Percentiles rank a stretch among this genome's conserved stretches.
These are phyloP conservation scores for Cephalopholis sonnerati DNA, from an alignment of 2,113 vertebrate species.

Conservation along the genomic window DNA sequence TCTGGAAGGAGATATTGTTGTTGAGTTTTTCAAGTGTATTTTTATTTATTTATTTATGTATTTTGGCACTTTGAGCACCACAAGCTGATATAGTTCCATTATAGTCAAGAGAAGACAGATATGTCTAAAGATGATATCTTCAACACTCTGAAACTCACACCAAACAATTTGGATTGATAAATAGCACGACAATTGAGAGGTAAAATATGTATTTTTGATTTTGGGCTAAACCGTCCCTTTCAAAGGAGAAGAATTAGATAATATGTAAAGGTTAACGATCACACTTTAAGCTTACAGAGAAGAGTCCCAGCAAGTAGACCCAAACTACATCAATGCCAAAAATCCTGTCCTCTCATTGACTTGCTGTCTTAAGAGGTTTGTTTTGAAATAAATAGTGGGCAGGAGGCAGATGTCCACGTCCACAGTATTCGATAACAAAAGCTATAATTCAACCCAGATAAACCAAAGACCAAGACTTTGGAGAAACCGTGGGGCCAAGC, in stretches of 20 bases:
- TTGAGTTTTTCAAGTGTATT: too few relatives aligned
- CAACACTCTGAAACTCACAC: too few relatives aligned
- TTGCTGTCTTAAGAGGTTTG: constrained; percentile 26
- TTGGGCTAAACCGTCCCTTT: too few relatives aligned
- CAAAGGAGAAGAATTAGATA: neutral
- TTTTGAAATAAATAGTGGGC: constrained; percentile 31
- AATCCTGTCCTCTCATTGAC: constrained; percentile 26
- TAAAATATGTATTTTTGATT: too few relatives aligned
- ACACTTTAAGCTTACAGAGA: constrained; percentile 20
- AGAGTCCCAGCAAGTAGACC: constrained; percentile 28
- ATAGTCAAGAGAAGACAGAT: too few relatives aligned
- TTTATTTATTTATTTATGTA: too few relatives aligned
- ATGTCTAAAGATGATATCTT: too few relatives aligned
- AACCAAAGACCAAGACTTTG: constrained; percentile 2
- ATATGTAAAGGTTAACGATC: constrained; percentile 7
- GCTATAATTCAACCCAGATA: neutral
- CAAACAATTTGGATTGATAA: too few relatives aligned
- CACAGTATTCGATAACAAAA: neutral
- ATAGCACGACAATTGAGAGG: too few relatives aligned
- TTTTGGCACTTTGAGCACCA: too few relatives aligned
- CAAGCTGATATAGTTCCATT: too few relatives aligned
- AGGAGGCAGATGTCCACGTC: constrained; percentile 13
- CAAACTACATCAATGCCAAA: constrained; percentile 8
- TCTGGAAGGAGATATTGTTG: too few relatives aligned
- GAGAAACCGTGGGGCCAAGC: neutral